Base-by-base conservation (phyloP, 64 coral and sea anemone species). In the Orbicella faveolata region DNA sequence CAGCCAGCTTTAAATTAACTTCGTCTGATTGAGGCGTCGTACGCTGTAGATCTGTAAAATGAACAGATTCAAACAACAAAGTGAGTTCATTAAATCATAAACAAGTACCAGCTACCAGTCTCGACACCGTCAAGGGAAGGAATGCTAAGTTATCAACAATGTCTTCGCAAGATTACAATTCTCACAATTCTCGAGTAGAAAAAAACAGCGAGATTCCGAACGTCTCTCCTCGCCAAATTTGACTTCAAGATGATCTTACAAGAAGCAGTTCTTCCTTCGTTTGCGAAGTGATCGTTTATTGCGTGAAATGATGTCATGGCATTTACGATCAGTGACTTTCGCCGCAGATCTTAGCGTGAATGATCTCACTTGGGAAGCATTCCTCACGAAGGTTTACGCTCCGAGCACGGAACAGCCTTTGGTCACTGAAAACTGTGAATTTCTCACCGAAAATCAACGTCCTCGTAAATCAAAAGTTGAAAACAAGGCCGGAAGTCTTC, bases 281-380 rank as follows among this genome's bases (percentile, higher is more conserved):
- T 77, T 75, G 84, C 57, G 80, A 89, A 89, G 57, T 52, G 73
- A 62, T 68, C 79, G 37, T 84, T 78, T 54, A 94, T 94, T 94
- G 92, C 92, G 92, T 94, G 87, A 76, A 85, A 94, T 94, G 92
- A 94, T 94, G 87, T 94, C 87, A 94, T 88, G 35, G 52, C 53
- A 78, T 78, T 83, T 78, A 19, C 74, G 80, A 84, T 78, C 87
- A 81, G 57, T 57, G 39, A 89, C 68, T 74, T 89, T 89, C 68
- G 74, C 73, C 73, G 36, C 34, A 41, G 63, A 30, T 70, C 82
- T 85, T 85, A 85, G 82, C 34, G 44, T 33, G 76, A 89, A 84
- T 94, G 92, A 94, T 85, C 87, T 94, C 87, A 94, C 80, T 76
- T 54, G 79, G 76, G 17, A 89, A 83, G 83, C 73, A 85, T 85